Percentiles rank a stretch among this genome's conserved stretches.
These are phyloP conservation scores for Drymodes brunneopygia DNA, from an alignment of 2,113 vertebrate genomes.

Conservation along the genomic window DNA sequence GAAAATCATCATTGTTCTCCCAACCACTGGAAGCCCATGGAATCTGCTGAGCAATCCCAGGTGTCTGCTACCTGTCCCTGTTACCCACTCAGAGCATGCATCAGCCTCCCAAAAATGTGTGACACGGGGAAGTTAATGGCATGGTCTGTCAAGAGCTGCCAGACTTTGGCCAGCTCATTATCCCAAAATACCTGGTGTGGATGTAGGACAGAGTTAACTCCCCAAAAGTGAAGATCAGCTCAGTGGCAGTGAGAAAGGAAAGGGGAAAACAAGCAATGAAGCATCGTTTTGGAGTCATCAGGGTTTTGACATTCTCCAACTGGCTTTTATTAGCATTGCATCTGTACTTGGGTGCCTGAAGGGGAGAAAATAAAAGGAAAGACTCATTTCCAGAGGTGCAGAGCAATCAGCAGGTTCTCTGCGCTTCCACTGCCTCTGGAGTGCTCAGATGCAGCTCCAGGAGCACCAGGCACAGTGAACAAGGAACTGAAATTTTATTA, in stretches of 20 bases:
- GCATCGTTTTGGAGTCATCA: not conserved
- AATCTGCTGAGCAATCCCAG: not conserved
- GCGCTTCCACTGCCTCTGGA: not conserved
- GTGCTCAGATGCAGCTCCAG: not conserved
- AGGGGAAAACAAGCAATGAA: not conserved
- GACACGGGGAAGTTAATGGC: fast-evolving
- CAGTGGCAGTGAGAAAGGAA: not conserved
- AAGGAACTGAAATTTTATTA: not conserved
- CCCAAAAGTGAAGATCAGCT: not conserved
- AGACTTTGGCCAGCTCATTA: not conserved
- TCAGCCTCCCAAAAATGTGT: not conserved
- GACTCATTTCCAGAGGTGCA: not conserved
- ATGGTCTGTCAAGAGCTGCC: not conserved
- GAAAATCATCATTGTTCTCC: not conserved
- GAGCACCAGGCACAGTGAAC: not conserved
- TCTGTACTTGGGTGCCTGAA: not conserved
- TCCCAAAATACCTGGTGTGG: not conserved
- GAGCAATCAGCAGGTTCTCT: not conserved
- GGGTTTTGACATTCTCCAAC: not conserved
- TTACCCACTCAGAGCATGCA: not conserved
- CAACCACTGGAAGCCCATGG: fast-evolving
- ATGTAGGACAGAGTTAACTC: not conserved
- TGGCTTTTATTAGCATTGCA: not conserved
- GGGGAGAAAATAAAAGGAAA: not conserved
- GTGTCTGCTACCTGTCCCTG: not conserved